phyloP scores from a whole-genome alignment of 2,888 invertebrate species.

The Argyresthia albistria region DNA sequence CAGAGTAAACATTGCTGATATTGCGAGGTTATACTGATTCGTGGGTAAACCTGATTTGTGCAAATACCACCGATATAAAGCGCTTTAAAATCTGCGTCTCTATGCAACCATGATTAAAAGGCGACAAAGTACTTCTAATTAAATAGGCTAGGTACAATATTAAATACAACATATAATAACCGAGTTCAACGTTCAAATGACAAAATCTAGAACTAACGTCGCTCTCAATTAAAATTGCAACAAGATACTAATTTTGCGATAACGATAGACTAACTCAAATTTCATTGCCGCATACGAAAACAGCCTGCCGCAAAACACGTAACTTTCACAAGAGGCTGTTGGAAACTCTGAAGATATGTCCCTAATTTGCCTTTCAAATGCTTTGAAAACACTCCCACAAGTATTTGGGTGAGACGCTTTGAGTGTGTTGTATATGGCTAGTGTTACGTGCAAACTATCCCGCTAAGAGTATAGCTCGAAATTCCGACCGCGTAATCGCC shows the following conservation, averaged over 20 bases:
- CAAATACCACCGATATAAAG: no score
- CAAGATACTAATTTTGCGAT: background rate
- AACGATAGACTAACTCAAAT: background rate
- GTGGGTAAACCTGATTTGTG: no score
- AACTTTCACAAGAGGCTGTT: background rate
- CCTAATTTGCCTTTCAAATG: slow-evolving; percentile 69
- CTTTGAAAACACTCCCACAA: slow-evolving; percentile 49
- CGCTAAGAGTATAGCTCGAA: slow-evolving; percentile 33
- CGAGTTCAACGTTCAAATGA: no score
- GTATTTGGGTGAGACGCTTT: slow-evolving; percentile 53
- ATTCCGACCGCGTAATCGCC: slow-evolving; percentile 70
- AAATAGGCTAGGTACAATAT: no score
- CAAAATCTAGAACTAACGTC: background rate
- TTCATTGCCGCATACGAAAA: background rate
- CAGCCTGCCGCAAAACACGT: background rate
- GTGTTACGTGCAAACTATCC: slow-evolving; percentile 65
- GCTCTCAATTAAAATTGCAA: background rate
- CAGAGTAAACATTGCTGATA: no score
- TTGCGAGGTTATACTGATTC: no score
- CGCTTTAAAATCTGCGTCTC: no score
- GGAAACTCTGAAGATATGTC: slow-evolving; percentile 33
- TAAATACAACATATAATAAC: no score
- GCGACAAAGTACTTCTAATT: no score
- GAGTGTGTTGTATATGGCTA: slow-evolving; percentile 57
- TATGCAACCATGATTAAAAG: no score